A percentile compares a stretch with the other conserved stretches of the same genome.
These are phyloP conservation scores for Agraylea sexmaculata DNA, from an alignment of 1,140 invertebrate genomes.

Conservation along the genomic window DNA sequence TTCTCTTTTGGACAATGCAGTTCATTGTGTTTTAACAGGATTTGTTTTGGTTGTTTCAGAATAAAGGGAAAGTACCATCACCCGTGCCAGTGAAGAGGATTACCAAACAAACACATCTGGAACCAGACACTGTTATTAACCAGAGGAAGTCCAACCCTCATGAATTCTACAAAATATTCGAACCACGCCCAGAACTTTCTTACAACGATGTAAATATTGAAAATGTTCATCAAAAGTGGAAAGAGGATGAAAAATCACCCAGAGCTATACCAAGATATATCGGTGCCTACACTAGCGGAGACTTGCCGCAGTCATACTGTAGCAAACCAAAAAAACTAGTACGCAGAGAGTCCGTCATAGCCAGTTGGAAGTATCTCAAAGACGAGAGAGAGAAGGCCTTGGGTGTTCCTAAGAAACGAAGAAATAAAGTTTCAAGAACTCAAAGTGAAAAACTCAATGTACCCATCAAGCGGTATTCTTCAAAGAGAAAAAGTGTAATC, in stretches of 20 bases:
- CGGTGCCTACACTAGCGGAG: slow-evolving; percentile 17
- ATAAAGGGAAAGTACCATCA: too few relatives aligned
- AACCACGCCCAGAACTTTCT: slow-evolving; percentile 15
- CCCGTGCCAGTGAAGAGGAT: too few relatives aligned
- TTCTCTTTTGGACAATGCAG: too few relatives aligned
- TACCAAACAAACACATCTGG: too few relatives aligned
- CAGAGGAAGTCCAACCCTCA: too few relatives aligned
- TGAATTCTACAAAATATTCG: slow-evolving; percentile 16
- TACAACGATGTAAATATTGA: slow-evolving; percentile 14
- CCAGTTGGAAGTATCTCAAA: slow-evolving; percentile 20
- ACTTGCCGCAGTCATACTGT: slow-evolving; percentile 10
- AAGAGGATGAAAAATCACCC: neutral
- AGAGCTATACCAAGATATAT: slow-evolving; percentile 11
- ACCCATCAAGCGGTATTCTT: slow-evolving; percentile 10
- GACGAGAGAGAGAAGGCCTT: slow-evolving; percentile 15
- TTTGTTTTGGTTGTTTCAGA: too few relatives aligned
- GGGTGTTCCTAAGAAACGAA: neutral
- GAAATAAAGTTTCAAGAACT: slow-evolving; percentile 9
- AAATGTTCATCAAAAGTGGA: too few relatives aligned
- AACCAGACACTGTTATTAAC: too few relatives aligned
- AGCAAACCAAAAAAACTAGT: slow-evolving; percentile 11
- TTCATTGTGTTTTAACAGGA: too few relatives aligned
- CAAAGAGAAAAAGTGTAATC: slow-evolving; percentile 17
- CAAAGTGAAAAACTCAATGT: slow-evolving; percentile 14
- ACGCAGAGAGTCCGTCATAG: slow-evolving; percentile 17